Conservation (phyloP, 1,140 invertebrate species). For the Pantala flavescens region DNA sequence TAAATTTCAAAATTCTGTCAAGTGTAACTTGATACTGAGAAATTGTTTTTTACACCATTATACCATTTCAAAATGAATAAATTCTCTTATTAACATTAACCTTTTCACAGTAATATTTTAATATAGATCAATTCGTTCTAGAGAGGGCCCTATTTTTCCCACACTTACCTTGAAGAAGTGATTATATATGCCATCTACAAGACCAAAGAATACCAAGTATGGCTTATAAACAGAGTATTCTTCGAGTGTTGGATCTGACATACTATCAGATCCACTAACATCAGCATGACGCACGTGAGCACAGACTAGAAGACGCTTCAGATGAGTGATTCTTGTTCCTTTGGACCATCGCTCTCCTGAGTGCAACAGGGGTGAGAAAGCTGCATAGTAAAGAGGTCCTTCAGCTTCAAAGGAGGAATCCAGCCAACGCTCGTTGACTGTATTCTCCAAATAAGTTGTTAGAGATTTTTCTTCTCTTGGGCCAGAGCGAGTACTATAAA, state of each 20-base stretch:
- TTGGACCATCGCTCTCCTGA: conserved; percentile 58
- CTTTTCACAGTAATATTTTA: too few relatives aligned
- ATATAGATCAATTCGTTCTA: too few relatives aligned
- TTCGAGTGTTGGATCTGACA: conserved; percentile 35
- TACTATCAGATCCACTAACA: conserved; percentile 34
- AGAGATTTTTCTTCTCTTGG: conserved; percentile 62
- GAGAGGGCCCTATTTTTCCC: too few relatives aligned
- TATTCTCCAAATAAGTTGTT: conserved; percentile 50
- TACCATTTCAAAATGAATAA: too few relatives aligned
- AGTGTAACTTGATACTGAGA: too few relatives aligned
- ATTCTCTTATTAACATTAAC: too few relatives aligned
- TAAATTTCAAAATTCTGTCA: too few relatives aligned
- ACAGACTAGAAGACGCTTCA: conserved; percentile 65
- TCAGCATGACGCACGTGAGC: conserved; percentile 59
- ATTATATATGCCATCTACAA: conserved; percentile 65
- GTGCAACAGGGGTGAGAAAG: conserved; percentile 67
- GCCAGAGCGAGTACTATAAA: conserved; percentile 58
- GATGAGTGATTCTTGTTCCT: conserved; percentile 50
- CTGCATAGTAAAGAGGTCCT: conserved; percentile 75
- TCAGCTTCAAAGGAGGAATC: conserved; percentile 82
- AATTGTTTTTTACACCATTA: too few relatives aligned
- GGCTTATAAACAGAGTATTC: conserved; percentile 78
- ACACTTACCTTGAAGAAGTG: conserved; percentile 57
- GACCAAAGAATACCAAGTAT: conserved; percentile 70
- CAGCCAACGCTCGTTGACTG: conserved; percentile 49